Conservation (phyloP, 2,888 invertebrate species). For the Acleris holmiana region DNA sequence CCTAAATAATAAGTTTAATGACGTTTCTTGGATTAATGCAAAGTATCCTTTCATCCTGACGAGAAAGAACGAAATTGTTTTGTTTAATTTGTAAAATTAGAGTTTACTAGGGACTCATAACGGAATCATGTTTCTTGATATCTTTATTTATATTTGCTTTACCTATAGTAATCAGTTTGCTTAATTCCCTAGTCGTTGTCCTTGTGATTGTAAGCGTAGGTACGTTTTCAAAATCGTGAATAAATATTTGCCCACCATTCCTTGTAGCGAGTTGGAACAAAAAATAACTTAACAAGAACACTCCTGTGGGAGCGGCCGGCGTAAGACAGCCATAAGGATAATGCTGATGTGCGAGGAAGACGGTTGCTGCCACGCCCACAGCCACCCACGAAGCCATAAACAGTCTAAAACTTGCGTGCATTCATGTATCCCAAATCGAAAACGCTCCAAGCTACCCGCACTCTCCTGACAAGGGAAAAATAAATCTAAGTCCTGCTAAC, state of each 20-base stretch:
- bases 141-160: not conserved
- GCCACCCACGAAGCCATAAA: constrained; percentile 84
- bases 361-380: constrained; percentile 75
- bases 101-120: too few relatives aligned
- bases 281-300: constrained; percentile 81
- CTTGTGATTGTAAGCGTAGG: constrained; percentile 57
- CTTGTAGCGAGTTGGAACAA: constrained; percentile 76
- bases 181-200: constrained; percentile 5
- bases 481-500: constrained; percentile 48
- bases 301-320: constrained; percentile 82
- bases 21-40: too few relatives aligned
- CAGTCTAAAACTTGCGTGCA: constrained; percentile 84
- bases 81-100: too few relatives aligned
- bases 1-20: too few relatives aligned
- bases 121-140: not conserved
- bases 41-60: too few relatives aligned
- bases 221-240: constrained; percentile 82
- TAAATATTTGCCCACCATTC: constrained; percentile 83
- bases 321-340: constrained; percentile 58
- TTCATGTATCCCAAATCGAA: constrained; percentile 83
- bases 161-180: not conserved
- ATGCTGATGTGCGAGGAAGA: constrained; percentile 54
- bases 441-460: constrained; percentile 74
- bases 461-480: constrained; percentile 53
- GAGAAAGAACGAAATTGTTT: too few relatives aligned